Evolutionary conservation across 1,140 invertebrate genomes (phyloP), one percentile per base, ranked within the genome.

Genomic region (Mylabris phalerata): DNA sequence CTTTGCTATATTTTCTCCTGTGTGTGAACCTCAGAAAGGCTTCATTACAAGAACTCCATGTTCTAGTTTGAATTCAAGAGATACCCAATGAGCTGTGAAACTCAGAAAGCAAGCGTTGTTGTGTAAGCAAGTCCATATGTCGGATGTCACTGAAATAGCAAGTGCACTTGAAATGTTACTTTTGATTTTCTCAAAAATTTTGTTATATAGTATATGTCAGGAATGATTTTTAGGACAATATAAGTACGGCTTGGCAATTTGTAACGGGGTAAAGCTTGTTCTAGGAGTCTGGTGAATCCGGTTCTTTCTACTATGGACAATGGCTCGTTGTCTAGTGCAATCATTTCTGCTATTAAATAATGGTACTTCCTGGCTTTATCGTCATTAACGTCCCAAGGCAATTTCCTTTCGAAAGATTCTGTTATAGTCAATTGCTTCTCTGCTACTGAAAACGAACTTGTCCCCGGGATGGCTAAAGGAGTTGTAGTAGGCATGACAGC

Each of bases 341-440:
- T 55, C 50, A 55, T 55, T 55, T 55, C 51, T 27, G 43, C 51
- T 9, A 55, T 55, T 46, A 55, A 55, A 55, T 55, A 55, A 55
- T 55, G 43, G 27, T 10, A 55, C 25, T 55, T 46, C 44, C 5
- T 55, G 9, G 42, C 13, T 38, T 45, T 55, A 3, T 27, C 5
- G 13, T 41, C 49, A 41, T 50, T 50, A 5, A 42, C 9, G n/a
- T 39, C 49, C 49, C 49, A 50, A 7, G 13, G 19, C 19, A 42
- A 25, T 19, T 50, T 50, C 24, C 49, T 41, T 50, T 50, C 38
- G 13, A 40, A n/a, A 9, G 19, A 13, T 42, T 50, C 39, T 19
- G 11, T 13, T 32, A 50, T 11, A 40, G 9, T 50, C 40, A 50
- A 11, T 13, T 50, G 49, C 13, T 50, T 40, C 40, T 48, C 24